Conservation (phyloP, 2,888 invertebrate genomes). For the Deroplatys truncata region DNA sequence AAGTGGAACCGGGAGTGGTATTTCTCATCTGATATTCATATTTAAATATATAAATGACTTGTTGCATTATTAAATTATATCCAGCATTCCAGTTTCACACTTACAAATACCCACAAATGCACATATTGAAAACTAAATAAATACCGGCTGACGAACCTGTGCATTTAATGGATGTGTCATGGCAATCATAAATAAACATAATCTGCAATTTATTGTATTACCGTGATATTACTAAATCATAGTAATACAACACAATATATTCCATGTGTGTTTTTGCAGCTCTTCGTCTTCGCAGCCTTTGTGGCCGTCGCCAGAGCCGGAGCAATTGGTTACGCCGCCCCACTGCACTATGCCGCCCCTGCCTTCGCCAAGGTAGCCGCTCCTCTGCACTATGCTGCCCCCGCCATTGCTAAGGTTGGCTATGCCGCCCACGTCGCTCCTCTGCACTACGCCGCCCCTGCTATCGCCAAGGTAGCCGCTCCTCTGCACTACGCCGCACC, state of each 20-base stretch:
- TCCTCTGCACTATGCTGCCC: conserved; percentile 32
- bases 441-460: neutral
- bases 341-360: conserved; percentile 18
- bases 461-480: neutral
- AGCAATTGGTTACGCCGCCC: conserved; percentile 22
- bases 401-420: conserved; percentile 11
- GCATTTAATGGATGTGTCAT: too few relatives aligned
- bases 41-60: too few relatives aligned
- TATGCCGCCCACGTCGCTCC: conserved; percentile 5
- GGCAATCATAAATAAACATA: too few relatives aligned
- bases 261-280: conserved; percentile 14
- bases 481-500: neutral
- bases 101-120: too few relatives aligned
- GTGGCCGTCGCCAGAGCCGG: conserved; percentile 31
- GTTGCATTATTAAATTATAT: too few relatives aligned
- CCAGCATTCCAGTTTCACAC: too few relatives aligned
- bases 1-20: too few relatives aligned
- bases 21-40: too few relatives aligned
- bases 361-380: conserved; percentile 22
- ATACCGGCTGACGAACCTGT: too few relatives aligned
- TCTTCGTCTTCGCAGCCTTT: conserved; percentile 30
- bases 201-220: too few relatives aligned
- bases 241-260: neutral
- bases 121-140: too few relatives aligned
- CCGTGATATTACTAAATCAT: too few relatives aligned